Percentiles rank a stretch among this genome's conserved stretches.
phyloP scores from a whole-genome alignment of 2,113 vertebrate species.

The Percopsis transmontana region DNA sequence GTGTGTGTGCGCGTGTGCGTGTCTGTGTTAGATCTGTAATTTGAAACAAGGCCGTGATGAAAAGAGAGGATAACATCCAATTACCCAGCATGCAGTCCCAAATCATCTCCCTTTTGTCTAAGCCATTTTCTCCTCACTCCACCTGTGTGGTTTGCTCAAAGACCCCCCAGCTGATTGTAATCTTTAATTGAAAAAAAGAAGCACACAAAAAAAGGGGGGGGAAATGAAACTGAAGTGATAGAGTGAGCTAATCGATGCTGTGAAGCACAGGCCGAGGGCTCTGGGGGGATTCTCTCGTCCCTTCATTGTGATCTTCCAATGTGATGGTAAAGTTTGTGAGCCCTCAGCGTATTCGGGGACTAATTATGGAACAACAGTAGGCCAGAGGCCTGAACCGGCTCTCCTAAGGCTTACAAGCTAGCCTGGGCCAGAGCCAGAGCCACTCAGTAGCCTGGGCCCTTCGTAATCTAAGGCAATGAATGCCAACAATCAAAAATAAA shows the following conservation, averaged over 20 bases:
- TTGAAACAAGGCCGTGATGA: constrained; percentile 65
- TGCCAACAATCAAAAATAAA: constrained; percentile 28
- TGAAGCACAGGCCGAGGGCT: constrained; percentile 36
- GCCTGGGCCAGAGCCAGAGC: constrained; percentile 57
- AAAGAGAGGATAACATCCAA: constrained; percentile 66
- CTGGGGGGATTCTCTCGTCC: constrained; percentile 50
- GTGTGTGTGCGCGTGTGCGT: constrained; percentile 13
- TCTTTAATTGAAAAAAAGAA: constrained; percentile 60
- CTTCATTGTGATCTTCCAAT: constrained; percentile 52
- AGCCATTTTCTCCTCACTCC: constrained; percentile 46
- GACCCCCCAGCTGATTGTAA: constrained; percentile 57
- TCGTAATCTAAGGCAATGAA: constrained; percentile 37
- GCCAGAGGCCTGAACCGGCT: constrained; percentile 52
- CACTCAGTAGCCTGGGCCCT: constrained; percentile 47
- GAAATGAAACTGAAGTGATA: constrained; percentile 59
- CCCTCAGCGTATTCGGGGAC: constrained; percentile 55
- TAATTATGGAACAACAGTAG: constrained; percentile 61
- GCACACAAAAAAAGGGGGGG: constrained; percentile 25
- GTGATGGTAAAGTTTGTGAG: constrained; percentile 51
- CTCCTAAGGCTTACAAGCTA: constrained; percentile 51
- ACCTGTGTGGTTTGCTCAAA: constrained; percentile 67
- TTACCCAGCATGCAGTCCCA: constrained; percentile 60
- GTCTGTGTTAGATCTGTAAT: constrained; percentile 48
- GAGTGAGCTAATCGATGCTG: constrained; percentile 68
- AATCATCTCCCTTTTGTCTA: constrained; percentile 60